Evolutionary conservation across 2,888 invertebrate genomes (phyloP).

Genomic region (Pinctada fucata): DNA sequence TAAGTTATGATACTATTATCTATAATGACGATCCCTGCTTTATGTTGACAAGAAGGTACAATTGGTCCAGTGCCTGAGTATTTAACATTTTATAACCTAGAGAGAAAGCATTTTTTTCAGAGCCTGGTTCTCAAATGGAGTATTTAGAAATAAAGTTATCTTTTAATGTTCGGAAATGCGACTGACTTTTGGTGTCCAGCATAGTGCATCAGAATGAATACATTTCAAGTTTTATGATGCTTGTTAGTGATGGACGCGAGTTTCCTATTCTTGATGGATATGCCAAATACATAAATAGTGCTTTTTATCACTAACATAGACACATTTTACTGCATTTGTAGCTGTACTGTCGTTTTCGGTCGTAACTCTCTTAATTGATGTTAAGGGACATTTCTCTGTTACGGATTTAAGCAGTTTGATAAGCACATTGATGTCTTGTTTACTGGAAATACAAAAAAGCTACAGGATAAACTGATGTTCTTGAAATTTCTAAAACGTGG

Average conservation of each 20-base stretch:
- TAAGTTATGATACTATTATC: background rate
- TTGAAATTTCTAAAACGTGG: too few species aligned
- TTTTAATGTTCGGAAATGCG: constrained; percentile 13
- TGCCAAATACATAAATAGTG: constrained; percentile 27
- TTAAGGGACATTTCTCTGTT: background rate
- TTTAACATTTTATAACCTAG: background rate
- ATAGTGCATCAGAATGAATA: constrained; percentile 8
- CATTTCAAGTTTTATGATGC: background rate
- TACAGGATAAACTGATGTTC: constrained; percentile 12
- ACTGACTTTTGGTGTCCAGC: constrained; percentile 9
- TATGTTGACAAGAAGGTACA: background rate
- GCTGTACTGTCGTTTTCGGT: constrained; percentile 23
- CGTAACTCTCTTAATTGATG: constrained; percentile 7
- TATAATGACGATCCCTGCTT: too few species aligned
- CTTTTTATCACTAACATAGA: background rate
- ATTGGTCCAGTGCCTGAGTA: background rate
- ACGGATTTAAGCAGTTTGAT: constrained; percentile 1
- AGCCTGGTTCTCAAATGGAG: background rate
- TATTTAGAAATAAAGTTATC: background rate
- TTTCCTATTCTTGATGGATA: constrained; percentile 10
- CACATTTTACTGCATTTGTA: constrained; percentile 9
- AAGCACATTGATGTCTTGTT: constrained; percentile 6
- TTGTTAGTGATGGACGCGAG: background rate
- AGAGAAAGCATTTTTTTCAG: background rate
- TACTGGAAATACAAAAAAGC: constrained; percentile 21